Conservation (phyloP, 2,888 invertebrate genomes). For the Euzetes globulus region DNA sequence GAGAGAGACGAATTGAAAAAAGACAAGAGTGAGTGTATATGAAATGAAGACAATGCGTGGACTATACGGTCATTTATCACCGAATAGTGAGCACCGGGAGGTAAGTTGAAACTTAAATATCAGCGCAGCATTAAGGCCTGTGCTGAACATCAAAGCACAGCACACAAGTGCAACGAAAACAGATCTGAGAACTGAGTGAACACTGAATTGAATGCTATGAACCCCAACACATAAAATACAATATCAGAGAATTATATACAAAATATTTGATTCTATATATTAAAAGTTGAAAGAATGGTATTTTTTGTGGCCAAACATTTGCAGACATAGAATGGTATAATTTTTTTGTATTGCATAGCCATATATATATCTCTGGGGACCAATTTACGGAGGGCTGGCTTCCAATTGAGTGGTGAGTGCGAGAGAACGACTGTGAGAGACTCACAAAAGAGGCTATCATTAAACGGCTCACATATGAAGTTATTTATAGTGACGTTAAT, state of each 20-base stretch:
- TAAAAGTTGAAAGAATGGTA: neutral
- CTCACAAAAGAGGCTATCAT: neutral
- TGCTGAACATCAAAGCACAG: neutral
- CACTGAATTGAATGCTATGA: conserved; percentile 4
- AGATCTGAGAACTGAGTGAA: too few species aligned
- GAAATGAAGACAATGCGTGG: conserved; percentile 5
- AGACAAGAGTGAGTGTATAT: too few species aligned
- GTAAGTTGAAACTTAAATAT: conserved; percentile 20
- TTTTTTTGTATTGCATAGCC: neutral
- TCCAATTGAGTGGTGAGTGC: neutral
- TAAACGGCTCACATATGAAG: conserved; percentile 15
- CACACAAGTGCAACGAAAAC: neutral
- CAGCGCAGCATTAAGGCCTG: neutral
- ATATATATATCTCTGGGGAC: neutral
- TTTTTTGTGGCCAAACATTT: neutral
- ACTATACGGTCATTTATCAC: conserved; percentile 25
- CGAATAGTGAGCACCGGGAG: conserved; percentile 8
- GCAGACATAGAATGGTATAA: neutral
- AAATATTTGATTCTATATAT: conserved; percentile 7
- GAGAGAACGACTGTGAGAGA: conserved; percentile 8
- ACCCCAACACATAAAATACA: neutral
- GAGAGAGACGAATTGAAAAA: too few species aligned
- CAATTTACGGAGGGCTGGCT: neutral
- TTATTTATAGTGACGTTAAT: conserved; percentile 30
- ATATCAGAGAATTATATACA: neutral